Base-by-base conservation (phyloP, 2,113 vertebrate genomes). In the Phalacrocorax aristotelis region DNA sequence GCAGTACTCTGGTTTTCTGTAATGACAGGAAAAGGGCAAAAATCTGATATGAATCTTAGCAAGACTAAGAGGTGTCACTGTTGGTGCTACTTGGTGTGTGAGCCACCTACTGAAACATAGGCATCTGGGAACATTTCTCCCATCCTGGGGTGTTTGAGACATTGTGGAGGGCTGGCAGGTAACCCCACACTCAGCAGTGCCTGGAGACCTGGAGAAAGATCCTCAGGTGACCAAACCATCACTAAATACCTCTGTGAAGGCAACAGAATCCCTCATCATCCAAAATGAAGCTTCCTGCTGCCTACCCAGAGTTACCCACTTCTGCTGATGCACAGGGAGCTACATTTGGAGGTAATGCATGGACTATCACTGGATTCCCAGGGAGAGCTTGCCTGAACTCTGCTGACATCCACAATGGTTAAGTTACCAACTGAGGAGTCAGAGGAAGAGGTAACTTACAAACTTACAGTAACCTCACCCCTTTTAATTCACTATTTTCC, bases 341-440 rank as follows among this genome's bases (percentile, higher is more conserved):
- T 3, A 2, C 11, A 5, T 13, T 19, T 2, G 8, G 72, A 38
- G 48, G 46, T 13, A 6, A 15, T 3, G 6, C 27, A 21, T 0
- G 4, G 65, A 7, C 34, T 44, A 8, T 57, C 0, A 4, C 40
- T 15, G 57, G 13, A 2, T 17, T 46, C 34, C 48, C 5, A 4
- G 20, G 69, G 26, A 23, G 21, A 60, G 11, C 76, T 51, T 8
- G 8, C 11, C 38, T 7, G 22, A 13, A 1, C 13, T 27, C 54
- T 55, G 55, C 88, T 2, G 34, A 22, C 34, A 40, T 2, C 55
- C 25, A 3, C 5, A 1, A 5, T 1, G 5, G 20, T 26, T 32
- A 12, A 11, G 6, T 1, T 22, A 49, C 57, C 30, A 32, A 2
- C 25, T 16, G 38, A 42, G 49, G 40, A 26, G 55, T 21, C 30